Evolutionary conservation across 2,113 vertebrate species (phyloP), one percentile per base, ranked within the genome.

Genomic region (Nothoprocta pentlandii): DNA sequence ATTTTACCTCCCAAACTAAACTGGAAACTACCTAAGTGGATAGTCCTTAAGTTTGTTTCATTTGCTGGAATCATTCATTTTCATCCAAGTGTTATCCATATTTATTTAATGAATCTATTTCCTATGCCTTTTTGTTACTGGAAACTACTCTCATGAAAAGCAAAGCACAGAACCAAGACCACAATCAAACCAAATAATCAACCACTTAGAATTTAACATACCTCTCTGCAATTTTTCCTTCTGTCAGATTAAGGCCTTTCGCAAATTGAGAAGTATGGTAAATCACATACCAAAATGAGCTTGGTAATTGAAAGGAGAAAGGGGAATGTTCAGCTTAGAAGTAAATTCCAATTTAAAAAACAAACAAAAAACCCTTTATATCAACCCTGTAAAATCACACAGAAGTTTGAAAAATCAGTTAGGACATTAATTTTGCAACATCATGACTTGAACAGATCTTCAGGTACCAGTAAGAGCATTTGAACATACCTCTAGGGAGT

Each of bases 171-270:
- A 68, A 62, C 42, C 44, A 80, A 92, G 51, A 85, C 71, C 66
- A 87, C 49, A 88, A 87, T 78, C 53, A 89, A 32, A 85, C 47
- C 39, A 95, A 88, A 80, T 85, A 92, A 90, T 83, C 88, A 89
- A 90, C 36, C 71, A 54, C 79, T 90, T 0, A 8, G 63, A 39
- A 70, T 86, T 93, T 90, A 84, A 75, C 39, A 70, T 5, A 84
- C 19, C 39, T 84, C 68, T 88, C 71, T 59, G 79, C 36, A 85
- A 96, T 74, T 80, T n/a, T 49, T 85, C 9, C 17, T 54, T 82
- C 39, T 80, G 26, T 80, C 26, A n/a, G 44, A 41, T 53, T 62
- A 80, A 89, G 56, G 32, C 59, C 63, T 63, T 47, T 34, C 19
- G 68, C 64, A 91, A 64, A 71, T 13, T 39, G 39, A 78, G 76